Evolutionary conservation across 2,113 vertebrate genomes (phyloP).

Genomic region (Tychaedon coryphoeus): DNA sequence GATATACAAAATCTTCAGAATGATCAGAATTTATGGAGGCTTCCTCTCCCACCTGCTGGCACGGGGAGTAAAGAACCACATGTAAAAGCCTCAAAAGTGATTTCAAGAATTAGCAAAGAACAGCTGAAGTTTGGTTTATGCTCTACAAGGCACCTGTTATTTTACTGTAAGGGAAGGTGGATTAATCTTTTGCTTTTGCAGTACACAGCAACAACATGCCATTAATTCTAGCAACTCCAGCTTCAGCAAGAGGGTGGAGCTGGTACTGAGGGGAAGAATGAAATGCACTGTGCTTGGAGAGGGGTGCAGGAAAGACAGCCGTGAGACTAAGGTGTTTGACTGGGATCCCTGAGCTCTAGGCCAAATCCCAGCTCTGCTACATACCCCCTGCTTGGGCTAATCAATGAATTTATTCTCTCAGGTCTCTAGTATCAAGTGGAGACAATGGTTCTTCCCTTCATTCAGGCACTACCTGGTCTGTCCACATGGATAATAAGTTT

Average conservation of each 20-base stretch:
- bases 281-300: neutral
- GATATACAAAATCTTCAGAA: conserved; percentile 37
- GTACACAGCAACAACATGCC: rapidly evolving
- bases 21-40: conserved; percentile 19
- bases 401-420: neutral
- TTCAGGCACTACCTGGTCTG: neutral
- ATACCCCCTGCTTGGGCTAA: neutral
- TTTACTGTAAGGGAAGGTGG: neutral
- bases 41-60: conserved; percentile 29
- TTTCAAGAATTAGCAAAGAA: conserved; percentile 55
- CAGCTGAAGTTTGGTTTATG: conserved; percentile 7
- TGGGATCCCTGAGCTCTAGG: neutral
- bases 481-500: neutral
- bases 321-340: neutral
- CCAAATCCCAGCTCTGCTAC: neutral
- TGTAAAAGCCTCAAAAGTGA: conserved; percentile 6
- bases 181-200: conserved; percentile 9
- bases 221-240: neutral
- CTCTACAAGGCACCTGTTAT: conserved; percentile 15
- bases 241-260: neutral
- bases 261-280: rapidly evolving
- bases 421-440: neutral
- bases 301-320: neutral
- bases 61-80: neutral
- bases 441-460: neutral